phyloP scores from a whole-genome alignment of 1,140 invertebrate species.

The Luehdorfia chinensis region DNA sequence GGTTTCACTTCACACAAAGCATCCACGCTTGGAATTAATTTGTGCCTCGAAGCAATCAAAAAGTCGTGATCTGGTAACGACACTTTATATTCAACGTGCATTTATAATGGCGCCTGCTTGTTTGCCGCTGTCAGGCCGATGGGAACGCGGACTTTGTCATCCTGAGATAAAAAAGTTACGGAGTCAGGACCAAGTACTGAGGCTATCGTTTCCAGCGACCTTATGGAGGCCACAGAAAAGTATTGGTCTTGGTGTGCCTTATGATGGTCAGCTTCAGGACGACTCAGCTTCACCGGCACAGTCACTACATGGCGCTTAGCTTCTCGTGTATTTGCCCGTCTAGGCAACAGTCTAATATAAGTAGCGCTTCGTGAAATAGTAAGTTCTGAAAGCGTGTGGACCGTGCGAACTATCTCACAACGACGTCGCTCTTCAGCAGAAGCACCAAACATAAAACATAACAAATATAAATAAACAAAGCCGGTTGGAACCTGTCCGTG shows the following conservation, averaged over 20 bases:
- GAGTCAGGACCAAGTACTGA: slow-evolving; percentile 28
- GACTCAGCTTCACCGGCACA: slow-evolving; percentile 25
- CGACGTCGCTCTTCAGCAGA: neutral
- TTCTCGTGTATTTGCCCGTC: slow-evolving; percentile 16
- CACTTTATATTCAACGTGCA: slow-evolving; percentile 49
- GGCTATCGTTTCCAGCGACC: slow-evolving; percentile 26
- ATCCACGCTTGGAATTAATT: slow-evolving; percentile 24
- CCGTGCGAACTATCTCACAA: neutral
- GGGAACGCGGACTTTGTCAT: slow-evolving; percentile 66
- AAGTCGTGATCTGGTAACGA: slow-evolving; percentile 68
- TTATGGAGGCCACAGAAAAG: slow-evolving; percentile 24
- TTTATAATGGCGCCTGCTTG: slow-evolving; percentile 38
- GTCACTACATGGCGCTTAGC: slow-evolving; percentile 23
- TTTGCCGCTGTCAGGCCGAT: slow-evolving; percentile 63
- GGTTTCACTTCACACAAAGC: slow-evolving; percentile 31
- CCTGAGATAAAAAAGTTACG: slow-evolving; percentile 33
- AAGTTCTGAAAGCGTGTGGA: neutral
- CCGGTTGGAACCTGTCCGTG: no score
- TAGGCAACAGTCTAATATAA: slow-evolving; percentile 16
- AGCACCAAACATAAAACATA: neutral
- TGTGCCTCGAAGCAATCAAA: slow-evolving; percentile 38
- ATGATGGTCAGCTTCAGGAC: slow-evolving; percentile 20
- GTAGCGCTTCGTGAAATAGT: slow-evolving; percentile 1
- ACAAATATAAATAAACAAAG: no score
- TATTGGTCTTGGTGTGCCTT: slow-evolving; percentile 25